Evolutionary conservation across 2,113 vertebrate species (phyloP).

Genomic region (Oryzias melastigma): DNA sequence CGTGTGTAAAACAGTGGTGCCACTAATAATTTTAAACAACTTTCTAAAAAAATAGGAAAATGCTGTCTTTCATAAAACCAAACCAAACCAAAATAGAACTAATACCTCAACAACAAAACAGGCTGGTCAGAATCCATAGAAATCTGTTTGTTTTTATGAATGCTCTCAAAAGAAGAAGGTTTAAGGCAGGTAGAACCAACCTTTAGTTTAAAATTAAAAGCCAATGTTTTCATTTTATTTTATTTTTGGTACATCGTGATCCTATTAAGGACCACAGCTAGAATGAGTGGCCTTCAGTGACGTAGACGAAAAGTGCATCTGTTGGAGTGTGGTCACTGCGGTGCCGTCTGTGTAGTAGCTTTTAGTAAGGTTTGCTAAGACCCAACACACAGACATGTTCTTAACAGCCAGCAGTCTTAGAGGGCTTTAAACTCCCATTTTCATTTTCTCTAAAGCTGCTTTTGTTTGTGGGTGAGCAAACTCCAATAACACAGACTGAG

Average conservation of each 20-base stretch:
- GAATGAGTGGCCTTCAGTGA: background rate
- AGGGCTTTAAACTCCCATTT: slow-evolving; percentile 45
- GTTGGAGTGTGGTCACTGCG: slow-evolving; percentile 27
- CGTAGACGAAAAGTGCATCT: background rate
- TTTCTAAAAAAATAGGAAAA: too few relatives aligned
- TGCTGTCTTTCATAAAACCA: too few relatives aligned
- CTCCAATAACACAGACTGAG: slow-evolving; percentile 10
- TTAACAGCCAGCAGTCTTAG: slow-evolving; percentile 31
- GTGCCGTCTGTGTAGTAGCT: slow-evolving; percentile 37
- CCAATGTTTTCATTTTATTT: too few relatives aligned
- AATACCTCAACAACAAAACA: too few relatives aligned
- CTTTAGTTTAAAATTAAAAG: too few relatives aligned
- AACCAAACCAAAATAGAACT: too few relatives aligned
- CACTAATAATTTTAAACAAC: background rate
- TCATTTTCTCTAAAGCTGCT: slow-evolving; percentile 39
- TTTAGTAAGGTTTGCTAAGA: slow-evolving; percentile 37
- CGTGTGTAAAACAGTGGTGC: background rate
- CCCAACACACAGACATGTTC: slow-evolving; percentile 3
- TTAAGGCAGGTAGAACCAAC: background rate
- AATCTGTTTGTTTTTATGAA: background rate
- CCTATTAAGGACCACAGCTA: background rate
- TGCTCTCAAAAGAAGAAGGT: background rate
- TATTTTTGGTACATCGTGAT: background rate
- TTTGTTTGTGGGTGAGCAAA: slow-evolving; percentile 36
- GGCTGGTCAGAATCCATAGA: too few relatives aligned